Evolutionary conservation across 35 echinoderm and acorn worm genomes (phyloP).

Genomic region (Ptychodera flava): DNA sequence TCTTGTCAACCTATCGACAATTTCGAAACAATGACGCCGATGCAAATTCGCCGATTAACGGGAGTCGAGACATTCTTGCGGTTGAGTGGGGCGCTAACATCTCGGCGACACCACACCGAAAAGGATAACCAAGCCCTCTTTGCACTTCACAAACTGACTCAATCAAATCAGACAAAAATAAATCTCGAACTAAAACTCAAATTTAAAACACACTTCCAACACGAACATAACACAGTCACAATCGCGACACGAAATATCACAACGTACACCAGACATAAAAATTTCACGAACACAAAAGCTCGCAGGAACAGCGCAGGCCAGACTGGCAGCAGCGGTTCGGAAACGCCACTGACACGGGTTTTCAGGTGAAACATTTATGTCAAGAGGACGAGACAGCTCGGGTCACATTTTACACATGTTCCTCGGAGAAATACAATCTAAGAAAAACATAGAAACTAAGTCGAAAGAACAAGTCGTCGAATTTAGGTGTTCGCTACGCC

Average conservation of each 20-base stretch:
- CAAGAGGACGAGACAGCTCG: background rate
- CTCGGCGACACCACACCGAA: background rate
- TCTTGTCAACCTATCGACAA: background rate
- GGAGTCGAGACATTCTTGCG: background rate
- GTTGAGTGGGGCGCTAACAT: background rate
- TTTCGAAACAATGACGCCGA: background rate
- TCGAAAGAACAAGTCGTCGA: background rate
- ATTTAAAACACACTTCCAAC: background rate
- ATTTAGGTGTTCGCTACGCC: background rate
- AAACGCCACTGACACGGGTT: background rate
- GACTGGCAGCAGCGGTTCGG: background rate
- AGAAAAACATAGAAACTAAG: background rate
- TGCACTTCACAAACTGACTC: background rate
- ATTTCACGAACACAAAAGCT: background rate
- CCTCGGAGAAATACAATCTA: background rate
- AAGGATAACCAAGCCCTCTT: background rate
- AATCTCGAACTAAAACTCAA: background rate
- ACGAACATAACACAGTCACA: background rate
- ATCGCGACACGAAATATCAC: background rate
- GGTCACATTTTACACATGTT: conserved; percentile 1
- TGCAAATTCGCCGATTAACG: background rate
- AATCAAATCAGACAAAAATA: background rate
- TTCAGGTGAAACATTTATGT: conserved; percentile 1
- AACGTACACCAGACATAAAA: background rate
- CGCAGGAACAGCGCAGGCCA: background rate